These are phyloP conservation scores for Watsonalla binaria DNA, from an alignment of 2,888 invertebrate species.

Conservation along the genomic window DNA sequence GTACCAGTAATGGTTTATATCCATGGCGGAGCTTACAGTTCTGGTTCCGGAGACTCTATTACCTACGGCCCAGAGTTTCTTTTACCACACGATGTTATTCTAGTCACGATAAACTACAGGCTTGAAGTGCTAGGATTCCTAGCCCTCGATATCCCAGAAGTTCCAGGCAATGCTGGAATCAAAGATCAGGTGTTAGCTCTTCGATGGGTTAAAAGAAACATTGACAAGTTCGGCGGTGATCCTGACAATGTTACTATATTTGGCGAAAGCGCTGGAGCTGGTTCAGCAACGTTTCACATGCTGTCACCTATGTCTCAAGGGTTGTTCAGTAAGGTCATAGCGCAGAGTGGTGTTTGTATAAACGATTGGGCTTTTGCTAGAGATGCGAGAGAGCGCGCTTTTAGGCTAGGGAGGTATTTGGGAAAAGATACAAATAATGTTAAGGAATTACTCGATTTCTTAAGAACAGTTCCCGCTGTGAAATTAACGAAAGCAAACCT, in stretches of 20 bases:
- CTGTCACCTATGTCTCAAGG: slow-evolving; percentile 59
- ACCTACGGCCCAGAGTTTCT: slow-evolving; percentile 54
- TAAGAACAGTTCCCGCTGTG: slow-evolving; percentile 38
- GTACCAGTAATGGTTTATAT: slow-evolving; percentile 65
- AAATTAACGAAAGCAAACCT: slow-evolving; percentile 33
- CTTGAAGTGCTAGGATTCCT: slow-evolving; percentile 45
- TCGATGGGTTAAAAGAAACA: slow-evolving; percentile 50
- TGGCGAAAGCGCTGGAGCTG: slow-evolving; percentile 63
- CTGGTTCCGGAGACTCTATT: slow-evolving; percentile 51
- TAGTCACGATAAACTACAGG: slow-evolving; percentile 65
- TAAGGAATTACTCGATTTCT: slow-evolving; percentile 36
- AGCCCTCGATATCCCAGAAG: slow-evolving; percentile 42
- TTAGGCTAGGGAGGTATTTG: slow-evolving; percentile 40
- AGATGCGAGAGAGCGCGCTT: slow-evolving; percentile 38
- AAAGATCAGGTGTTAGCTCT: slow-evolving; percentile 57
- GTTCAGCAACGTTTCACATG: slow-evolving; percentile 54
- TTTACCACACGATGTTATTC: slow-evolving; percentile 51
- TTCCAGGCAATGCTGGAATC: slow-evolving; percentile 58
- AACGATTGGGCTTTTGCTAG: slow-evolving; percentile 41
- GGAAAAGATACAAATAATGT: slow-evolving; percentile 45
- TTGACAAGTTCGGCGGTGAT: slow-evolving; percentile 50
- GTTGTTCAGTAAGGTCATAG: slow-evolving; percentile 57
- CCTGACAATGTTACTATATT: slow-evolving; percentile 54
- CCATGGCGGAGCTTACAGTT: slow-evolving; percentile 57
- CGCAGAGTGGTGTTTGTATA: slow-evolving; percentile 55